These are phyloP conservation scores for Probosciger aterrimus DNA, from an alignment of 2,113 vertebrate species.

Conservation along the genomic window DNA sequence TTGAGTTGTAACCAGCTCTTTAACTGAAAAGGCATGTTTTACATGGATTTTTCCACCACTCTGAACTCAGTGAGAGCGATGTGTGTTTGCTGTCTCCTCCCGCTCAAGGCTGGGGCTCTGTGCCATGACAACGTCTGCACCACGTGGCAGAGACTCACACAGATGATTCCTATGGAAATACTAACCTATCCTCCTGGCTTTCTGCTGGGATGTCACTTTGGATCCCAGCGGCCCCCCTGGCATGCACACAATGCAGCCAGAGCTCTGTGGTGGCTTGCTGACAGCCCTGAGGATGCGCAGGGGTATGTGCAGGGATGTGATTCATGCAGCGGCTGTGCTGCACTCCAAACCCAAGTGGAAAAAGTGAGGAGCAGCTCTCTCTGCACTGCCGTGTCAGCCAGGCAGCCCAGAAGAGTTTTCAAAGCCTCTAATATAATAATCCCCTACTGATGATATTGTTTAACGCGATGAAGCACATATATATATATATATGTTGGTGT, in stretches of 20 bases:
- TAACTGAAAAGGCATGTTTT: neutral
- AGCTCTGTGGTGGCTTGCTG: neutral
- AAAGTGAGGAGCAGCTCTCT: neutral
- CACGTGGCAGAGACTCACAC: neutral
- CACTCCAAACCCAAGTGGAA: neutral
- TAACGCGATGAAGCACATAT: neutral
- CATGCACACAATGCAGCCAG: neutral
- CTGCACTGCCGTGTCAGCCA: neutral
- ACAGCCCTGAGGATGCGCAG: neutral
- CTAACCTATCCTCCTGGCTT: neutral
- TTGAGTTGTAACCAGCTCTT: neutral
- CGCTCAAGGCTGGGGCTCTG: neutral
- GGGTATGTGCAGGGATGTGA: neutral
- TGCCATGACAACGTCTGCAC: neutral
- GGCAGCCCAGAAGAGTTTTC: neutral
- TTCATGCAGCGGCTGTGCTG: neutral
- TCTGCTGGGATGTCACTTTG: neutral
- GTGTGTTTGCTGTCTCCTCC: neutral
- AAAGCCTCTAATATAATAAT: neutral
- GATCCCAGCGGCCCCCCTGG: neutral
- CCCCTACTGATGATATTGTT: neutral
- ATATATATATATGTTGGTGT: no score
- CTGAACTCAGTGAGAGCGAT: neutral
- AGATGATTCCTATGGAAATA: conserved; percentile 4
- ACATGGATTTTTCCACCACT: neutral